Conservation (phyloP, 2,888 invertebrate genomes). For the Chalcosyrphus nemorum region DNA sequence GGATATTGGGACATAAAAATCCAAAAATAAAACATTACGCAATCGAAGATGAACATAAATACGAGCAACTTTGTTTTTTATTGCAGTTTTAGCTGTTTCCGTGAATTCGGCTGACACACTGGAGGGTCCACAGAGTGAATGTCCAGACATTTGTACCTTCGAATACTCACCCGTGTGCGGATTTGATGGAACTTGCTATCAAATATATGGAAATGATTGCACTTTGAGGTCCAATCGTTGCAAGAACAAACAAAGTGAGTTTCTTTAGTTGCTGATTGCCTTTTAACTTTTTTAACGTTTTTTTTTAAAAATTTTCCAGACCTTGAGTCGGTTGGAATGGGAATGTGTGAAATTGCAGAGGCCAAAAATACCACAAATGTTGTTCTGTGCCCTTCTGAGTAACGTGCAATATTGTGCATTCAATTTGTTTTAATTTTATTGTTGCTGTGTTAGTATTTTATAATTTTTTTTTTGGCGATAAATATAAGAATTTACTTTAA, state of each 20-base stretch:
- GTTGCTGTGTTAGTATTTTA: neutral
- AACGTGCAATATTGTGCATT: neutral
- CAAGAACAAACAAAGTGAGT: constrained; percentile 13
- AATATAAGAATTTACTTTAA: too few species aligned
- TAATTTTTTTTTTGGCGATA: too few species aligned
- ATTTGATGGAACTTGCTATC: constrained; percentile 37
- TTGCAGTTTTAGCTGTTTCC: constrained; percentile 10
- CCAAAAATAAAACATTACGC: neutral
- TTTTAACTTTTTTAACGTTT: too few species aligned
- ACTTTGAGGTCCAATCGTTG: neutral
- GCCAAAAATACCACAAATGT: constrained; percentile 8
- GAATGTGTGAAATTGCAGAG: constrained; percentile 21
- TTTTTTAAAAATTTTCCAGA: constrained; percentile 3
- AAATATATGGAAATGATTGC: constrained; percentile 16
- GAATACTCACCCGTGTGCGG: constrained; percentile 41
- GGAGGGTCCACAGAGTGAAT: constrained; percentile 19
- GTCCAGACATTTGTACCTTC: constrained; percentile 39
- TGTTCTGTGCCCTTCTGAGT: neutral
- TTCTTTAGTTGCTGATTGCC: neutral
- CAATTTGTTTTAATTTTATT: neutral
- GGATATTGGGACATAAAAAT: neutral
- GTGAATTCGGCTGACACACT: constrained; percentile 8
- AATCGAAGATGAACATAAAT: neutral
- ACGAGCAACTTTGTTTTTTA: neutral
- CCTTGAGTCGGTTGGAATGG: constrained; percentile 34